Conservation (phyloP, 2,888 invertebrate species). For the Philhelius pedissequus region DNA sequence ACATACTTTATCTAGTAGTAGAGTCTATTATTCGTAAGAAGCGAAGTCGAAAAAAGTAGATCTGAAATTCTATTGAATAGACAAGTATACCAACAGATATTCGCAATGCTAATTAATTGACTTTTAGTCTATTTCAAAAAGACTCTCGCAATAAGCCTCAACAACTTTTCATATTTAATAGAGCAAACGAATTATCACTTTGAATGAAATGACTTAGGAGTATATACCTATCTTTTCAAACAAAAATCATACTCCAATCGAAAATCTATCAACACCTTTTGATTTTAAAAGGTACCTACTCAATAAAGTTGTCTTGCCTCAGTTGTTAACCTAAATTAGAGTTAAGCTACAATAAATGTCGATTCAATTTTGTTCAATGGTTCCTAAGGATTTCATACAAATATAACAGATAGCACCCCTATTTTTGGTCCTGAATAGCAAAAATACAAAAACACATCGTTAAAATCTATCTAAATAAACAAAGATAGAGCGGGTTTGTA, state of each 20-base stretch:
- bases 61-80: too few relatives aligned
- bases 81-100: too few relatives aligned
- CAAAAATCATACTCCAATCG: background rate
- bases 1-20: too few relatives aligned
- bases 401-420: background rate
- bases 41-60: too few relatives aligned
- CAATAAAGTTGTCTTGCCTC: background rate
- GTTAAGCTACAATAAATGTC: background rate
- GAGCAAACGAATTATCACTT: background rate
- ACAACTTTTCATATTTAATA: background rate
- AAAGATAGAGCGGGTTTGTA: background rate
- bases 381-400: background rate
- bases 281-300: background rate
- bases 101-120: too few relatives aligned
- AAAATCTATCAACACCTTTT: background rate
- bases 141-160: background rate
- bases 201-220: background rate
- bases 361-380: background rate
- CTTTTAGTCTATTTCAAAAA: background rate
- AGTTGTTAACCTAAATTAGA: background rate
- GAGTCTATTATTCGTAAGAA: too few relatives aligned
- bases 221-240: background rate
- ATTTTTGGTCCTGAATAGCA: constrained; percentile 5
- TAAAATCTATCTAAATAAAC: background rate
- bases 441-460: constrained; percentile 5